Percentiles rank a stretch among this genome's conserved stretches.
Evolutionary conservation across 1,140 invertebrate species (phyloP).

Genomic region (Drosophila prosaltans): DNA sequence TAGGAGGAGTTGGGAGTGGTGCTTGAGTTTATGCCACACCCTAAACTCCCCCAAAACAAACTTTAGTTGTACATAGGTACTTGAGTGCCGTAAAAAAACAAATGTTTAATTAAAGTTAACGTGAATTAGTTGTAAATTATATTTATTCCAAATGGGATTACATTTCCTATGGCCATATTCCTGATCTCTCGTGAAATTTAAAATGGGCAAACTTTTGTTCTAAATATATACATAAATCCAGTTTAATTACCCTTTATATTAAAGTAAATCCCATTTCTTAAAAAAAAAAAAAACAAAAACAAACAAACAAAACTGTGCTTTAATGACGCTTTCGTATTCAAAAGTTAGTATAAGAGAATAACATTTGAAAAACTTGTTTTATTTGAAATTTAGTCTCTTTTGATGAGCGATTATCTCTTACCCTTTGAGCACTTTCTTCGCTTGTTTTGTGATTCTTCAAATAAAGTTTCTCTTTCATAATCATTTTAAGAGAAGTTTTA

Average conservation of each 20-base stretch:
- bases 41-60: neutral
- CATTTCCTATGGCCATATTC: neutral
- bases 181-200: neutral
- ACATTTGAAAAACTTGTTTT: neutral
- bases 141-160: neutral
- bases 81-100: neutral
- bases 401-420: neutral
- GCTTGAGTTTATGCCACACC: neutral
- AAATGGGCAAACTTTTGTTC: too few species aligned
- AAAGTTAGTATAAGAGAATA: too few species aligned
- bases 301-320: too few species aligned
- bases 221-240: too few species aligned
- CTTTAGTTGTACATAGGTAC: neutral
- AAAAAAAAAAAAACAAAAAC: too few species aligned
- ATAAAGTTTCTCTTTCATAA: neutral
- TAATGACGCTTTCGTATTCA: too few species aligned
- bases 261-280: too few species aligned
- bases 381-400: neutral
- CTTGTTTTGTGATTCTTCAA: neutral
- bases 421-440: neutral
- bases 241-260: too few species aligned
- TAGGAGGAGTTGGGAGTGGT: neutral
- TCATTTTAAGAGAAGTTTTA: too few species aligned
- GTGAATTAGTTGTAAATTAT: neutral
- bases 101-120: constrained; percentile 7